Evolutionary conservation across 1,140 invertebrate genomes (phyloP).

Genomic region (Mylabris phalerata): DNA sequence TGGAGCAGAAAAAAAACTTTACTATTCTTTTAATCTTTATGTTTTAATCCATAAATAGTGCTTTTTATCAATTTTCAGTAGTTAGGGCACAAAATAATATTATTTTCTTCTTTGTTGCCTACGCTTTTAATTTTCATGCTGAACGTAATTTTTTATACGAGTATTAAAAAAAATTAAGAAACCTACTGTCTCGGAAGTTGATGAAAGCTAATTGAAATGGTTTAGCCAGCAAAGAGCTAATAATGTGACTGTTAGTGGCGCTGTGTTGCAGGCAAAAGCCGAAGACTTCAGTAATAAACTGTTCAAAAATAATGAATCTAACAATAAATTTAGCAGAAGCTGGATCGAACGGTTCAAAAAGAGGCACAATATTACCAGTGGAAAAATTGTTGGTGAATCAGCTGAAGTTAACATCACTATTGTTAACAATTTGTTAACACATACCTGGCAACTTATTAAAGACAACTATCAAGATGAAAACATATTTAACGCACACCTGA

Average conservation of each 20-base stretch:
- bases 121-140: no score
- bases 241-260: slow-evolving; percentile 1
- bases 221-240: slow-evolving; percentile 4
- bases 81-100: no score
- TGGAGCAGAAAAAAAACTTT: no score
- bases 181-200: no score
- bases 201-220: background rate
- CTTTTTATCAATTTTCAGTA: no score
- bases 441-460: slow-evolving; percentile 18
- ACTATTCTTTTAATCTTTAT: no score
- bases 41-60: no score
- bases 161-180: no score
- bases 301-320: background rate
- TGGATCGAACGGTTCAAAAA: background rate
- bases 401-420: background rate
- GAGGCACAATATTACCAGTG: background rate
- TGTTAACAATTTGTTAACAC: background rate
- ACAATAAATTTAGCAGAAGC: background rate
- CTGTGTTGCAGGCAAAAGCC: background rate
- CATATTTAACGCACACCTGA: slow-evolving; percentile 41
- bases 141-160: no score
- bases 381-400: slow-evolving; percentile 1
- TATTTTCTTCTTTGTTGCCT: no score
- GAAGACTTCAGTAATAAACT: slow-evolving; percentile 5
- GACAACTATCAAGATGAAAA: slow-evolving; percentile 25